Base-by-base conservation (phyloP, 2,888 invertebrate species). In the Ichneumoninae sp. region DNA sequence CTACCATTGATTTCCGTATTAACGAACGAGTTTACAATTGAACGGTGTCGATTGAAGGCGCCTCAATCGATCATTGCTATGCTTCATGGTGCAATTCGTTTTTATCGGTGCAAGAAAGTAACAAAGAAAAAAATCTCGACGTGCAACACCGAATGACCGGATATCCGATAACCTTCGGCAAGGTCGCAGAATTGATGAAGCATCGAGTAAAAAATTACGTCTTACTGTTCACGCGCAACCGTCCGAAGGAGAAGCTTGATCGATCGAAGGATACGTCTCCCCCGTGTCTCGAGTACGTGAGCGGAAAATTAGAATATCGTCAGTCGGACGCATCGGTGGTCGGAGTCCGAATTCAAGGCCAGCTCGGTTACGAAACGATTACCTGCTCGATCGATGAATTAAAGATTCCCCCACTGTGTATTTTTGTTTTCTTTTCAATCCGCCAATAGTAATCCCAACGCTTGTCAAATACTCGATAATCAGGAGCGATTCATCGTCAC, bases 261-360 rank as follows among this genome's bases (percentile, higher is more conserved):
- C 57, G 65, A 33, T 33, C 50, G 52, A 66, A 52, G 36, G 36
- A 52, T 75, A 33, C 40, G 8, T 40, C 40, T 13, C 26, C n/a
- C 79, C 8, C 33, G 16, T 66, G 60, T 52, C 10, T 22, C 26
- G 22, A 22, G 10, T 57, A 71, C 65, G 71, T 40, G 62, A 26
- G 26, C 26, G 2, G 65, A 79, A 65, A 79, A 60, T 79, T 71
- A 36, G 62, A 79, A 65, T 33, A 50, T 72, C 71, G 6, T 3
- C 52, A 57, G 5, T 36, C 30, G 68, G 10, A 7, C 44, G 19
- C 22, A 13, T 54, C n/a, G 44, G 30, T 57, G 68, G 57, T 77
- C 76, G 54, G 57, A 54, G 68, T 52, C 57, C 76, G 68, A 77
- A 77, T 77, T 77, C 76, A 77, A 36, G 47, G 76, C 30, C 76